These are phyloP conservation scores for Oreocharis arfaki DNA, from an alignment of 2,113 vertebrate species.

Conservation along the genomic window DNA sequence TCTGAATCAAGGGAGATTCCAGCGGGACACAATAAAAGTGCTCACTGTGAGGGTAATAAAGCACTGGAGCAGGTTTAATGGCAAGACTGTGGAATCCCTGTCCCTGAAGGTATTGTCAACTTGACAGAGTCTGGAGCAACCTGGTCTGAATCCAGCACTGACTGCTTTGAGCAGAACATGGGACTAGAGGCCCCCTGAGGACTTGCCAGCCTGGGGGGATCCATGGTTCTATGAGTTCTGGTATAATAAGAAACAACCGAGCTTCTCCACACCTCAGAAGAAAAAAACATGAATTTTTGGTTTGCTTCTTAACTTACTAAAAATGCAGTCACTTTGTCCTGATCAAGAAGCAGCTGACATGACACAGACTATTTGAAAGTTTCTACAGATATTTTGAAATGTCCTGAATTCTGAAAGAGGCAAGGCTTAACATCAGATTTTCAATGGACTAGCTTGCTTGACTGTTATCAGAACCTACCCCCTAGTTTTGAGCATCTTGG, in stretches of 20 bases:
- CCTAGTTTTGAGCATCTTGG: background rate
- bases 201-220: background rate
- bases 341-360: background rate
- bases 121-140: background rate
- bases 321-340: background rate
- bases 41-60: background rate
- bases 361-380: background rate
- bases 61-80: background rate
- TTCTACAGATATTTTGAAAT: background rate
- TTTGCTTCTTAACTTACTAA: background rate
- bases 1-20: background rate
- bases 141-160: background rate
- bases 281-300: background rate
- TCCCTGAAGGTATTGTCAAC: background rate
- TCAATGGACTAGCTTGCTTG: background rate
- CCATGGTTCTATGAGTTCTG: background rate
- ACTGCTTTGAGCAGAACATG: background rate
- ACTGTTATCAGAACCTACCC: background rate
- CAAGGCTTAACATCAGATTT: background rate
- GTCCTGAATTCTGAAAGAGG: background rate
- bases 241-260: background rate
- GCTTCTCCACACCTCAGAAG: background rate
- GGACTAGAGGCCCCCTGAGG: background rate
- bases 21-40: background rate
- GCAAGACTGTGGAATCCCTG: background rate